Evolutionary conservation across 2,113 vertebrate genomes (phyloP).

Genomic region (Atherinomorus stipes): DNA sequence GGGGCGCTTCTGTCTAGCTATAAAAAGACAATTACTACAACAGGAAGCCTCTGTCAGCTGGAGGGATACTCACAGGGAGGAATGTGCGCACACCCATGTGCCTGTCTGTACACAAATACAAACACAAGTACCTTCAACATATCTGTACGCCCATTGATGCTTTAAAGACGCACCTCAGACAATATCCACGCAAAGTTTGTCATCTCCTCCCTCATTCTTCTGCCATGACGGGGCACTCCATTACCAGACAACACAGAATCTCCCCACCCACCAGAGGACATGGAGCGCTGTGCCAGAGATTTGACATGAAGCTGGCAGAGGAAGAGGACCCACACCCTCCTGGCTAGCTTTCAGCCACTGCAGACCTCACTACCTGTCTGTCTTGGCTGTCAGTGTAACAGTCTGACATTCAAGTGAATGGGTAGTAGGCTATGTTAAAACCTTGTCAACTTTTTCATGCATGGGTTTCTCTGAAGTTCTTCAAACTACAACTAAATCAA

Average conservation of each 20-base stretch:
- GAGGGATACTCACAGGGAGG: constrained; percentile 40
- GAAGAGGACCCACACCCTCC: constrained; percentile 67
- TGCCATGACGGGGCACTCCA: constrained; percentile 50
- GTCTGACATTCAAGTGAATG: constrained; percentile 3
- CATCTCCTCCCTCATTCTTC: constrained; percentile 53
- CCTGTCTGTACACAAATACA: constrained; percentile 30
- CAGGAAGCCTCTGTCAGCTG: constrained; percentile 68
- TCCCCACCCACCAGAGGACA: constrained; percentile 67
- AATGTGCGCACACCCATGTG: constrained; percentile 54
- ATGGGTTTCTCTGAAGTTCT: no score
- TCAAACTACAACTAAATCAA: no score
- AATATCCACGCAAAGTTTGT: neutral
- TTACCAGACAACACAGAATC: constrained; percentile 53
- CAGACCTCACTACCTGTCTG: constrained; percentile 55
- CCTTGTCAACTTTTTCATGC: neutral
- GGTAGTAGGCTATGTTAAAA: constrained; percentile 5
- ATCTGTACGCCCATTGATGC: constrained; percentile 11
- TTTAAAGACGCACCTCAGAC: constrained; percentile 14
- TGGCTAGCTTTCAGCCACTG: constrained; percentile 43
- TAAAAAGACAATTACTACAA: constrained; percentile 68
- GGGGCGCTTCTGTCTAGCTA: constrained; percentile 48
- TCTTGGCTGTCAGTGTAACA: constrained; percentile 19
- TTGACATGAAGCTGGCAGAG: constrained; percentile 46
- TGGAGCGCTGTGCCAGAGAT: constrained; percentile 44
- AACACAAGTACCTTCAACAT: constrained; percentile 10